A percentile compares a stretch with the other conserved stretches of the same genome.
Conservation (phyloP, 2,113 vertebrate species). For the Catharus fuscescens region DNA sequence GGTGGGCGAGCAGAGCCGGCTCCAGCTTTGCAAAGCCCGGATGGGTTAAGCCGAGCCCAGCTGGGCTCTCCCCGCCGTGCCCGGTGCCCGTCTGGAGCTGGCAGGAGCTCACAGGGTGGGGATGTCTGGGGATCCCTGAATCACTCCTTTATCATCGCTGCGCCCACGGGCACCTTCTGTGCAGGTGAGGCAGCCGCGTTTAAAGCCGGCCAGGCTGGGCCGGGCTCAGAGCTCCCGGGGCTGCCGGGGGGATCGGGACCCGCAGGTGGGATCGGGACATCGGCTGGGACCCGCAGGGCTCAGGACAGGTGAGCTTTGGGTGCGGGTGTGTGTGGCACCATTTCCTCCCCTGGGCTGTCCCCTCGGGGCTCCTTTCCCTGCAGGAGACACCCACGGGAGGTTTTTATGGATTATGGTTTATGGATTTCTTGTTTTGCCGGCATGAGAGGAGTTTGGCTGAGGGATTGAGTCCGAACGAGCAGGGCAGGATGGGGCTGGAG, state of each 20-base stretch:
- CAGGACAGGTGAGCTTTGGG: no score
- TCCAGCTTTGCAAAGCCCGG: neutral
- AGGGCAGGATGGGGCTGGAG: neutral
- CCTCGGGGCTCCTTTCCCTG: neutral
- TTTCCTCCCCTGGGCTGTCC: neutral
- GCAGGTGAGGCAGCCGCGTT: conserved; percentile 78
- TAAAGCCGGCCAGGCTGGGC: conserved; percentile 65
- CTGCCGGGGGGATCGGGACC: neutral
- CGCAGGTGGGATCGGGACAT: no score
- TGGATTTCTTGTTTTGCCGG: neutral
- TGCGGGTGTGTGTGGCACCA: neutral
- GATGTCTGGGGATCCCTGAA: conserved; percentile 79
- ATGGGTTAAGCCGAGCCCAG: no score
- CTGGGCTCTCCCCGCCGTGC: neutral
- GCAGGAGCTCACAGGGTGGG: conserved; percentile 76
- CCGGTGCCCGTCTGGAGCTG: conserved; percentile 14
- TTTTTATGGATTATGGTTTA: neutral
- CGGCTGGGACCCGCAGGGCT: no score
- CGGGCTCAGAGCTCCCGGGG: neutral
- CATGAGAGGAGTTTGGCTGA: neutral
- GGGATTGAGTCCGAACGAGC: fast-evolving
- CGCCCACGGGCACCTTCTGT: conserved; percentile 66
- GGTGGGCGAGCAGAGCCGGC: neutral
- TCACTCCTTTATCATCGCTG: conserved; percentile 75
- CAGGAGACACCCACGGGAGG: fast-evolving